phyloP scores from a whole-genome alignment of 2,888 invertebrate genomes.

The Drosophila lacicola region DNA sequence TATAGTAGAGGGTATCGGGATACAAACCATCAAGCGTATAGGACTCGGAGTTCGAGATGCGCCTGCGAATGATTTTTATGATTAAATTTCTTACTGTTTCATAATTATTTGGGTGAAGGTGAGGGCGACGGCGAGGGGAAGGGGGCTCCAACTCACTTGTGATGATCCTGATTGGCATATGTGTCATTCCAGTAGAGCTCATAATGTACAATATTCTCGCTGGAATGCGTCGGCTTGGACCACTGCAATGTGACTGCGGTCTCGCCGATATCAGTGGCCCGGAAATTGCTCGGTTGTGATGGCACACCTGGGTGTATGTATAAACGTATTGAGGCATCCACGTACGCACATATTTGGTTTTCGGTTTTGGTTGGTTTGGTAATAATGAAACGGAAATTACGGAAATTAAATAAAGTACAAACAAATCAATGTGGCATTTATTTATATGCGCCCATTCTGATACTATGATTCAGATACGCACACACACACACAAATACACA shows the following conservation, averaged over 20 bases:
- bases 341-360: constrained; percentile 56
- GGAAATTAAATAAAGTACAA: constrained; percentile 81
- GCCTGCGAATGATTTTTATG: constrained; percentile 83
- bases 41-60: constrained; percentile 92
- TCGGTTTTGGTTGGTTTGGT: constrained; percentile 72
- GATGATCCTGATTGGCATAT: constrained; percentile 95
- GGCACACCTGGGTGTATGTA: constrained; percentile 91
- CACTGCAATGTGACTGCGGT: constrained; percentile 96
- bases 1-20: constrained; percentile 98
- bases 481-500: constrained; percentile 10
- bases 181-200: constrained; percentile 99
- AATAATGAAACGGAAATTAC: constrained; percentile 82
- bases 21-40: constrained; percentile 96
- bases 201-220: constrained; percentile 97
- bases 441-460: constrained; percentile 46
- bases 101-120: too few species aligned
- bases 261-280: constrained; percentile 94
- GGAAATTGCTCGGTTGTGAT: constrained; percentile 96
- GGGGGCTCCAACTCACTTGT: constrained; percentile 87
- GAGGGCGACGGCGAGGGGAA: too few species aligned
- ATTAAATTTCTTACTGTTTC: constrained; percentile 2
- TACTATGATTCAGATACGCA: constrained; percentile 20
- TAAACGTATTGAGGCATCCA: constrained; percentile 17
- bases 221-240: constrained; percentile 95
- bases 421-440: constrained; percentile 77